These are phyloP conservation scores for Urocolius indicus DNA, from an alignment of 2,113 vertebrate species.

Conservation along the genomic window DNA sequence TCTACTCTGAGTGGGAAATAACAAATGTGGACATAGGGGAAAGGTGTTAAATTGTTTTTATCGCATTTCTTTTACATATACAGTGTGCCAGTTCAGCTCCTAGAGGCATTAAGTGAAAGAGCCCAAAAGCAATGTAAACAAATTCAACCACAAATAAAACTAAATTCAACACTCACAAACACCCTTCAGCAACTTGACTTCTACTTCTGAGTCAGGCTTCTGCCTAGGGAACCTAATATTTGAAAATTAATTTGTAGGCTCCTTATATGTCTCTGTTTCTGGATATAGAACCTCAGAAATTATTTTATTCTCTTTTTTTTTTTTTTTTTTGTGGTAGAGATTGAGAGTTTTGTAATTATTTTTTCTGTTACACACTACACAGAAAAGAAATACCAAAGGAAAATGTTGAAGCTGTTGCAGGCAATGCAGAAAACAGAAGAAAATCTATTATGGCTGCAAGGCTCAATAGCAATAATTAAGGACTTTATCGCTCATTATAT, in stretches of 20 bases:
- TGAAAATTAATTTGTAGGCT: not conserved
- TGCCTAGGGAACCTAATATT: not conserved
- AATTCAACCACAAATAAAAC: constrained; percentile 45
- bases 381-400: not conserved
- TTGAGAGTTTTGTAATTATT: constrained; percentile 2
- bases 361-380: not conserved
- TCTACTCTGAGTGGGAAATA: not conserved
- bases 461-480: constrained; percentile 41
- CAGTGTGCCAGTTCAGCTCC: constrained; percentile 33
- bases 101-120: constrained; percentile 26
- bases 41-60: constrained; percentile 44
- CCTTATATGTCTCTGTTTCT: not conserved
- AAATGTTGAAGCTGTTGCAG: not conserved
- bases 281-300: not conserved
- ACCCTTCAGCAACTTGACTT: not conserved
- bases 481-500: constrained; percentile 7
- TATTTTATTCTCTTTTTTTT: not conserved
- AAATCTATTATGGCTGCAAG: not conserved
- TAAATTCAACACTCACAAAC: not conserved
- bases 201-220: not conserved
- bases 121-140: constrained; percentile 22
- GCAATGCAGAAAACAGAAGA: constrained; percentile 13
- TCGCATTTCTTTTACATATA: constrained; percentile 46
- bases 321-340: too few relatives aligned
- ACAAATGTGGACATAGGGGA: not conserved